These are phyloP conservation scores for Exephanes ischioxanthus DNA, from an alignment of 2,888 invertebrate genomes.

Conservation along the genomic window DNA sequence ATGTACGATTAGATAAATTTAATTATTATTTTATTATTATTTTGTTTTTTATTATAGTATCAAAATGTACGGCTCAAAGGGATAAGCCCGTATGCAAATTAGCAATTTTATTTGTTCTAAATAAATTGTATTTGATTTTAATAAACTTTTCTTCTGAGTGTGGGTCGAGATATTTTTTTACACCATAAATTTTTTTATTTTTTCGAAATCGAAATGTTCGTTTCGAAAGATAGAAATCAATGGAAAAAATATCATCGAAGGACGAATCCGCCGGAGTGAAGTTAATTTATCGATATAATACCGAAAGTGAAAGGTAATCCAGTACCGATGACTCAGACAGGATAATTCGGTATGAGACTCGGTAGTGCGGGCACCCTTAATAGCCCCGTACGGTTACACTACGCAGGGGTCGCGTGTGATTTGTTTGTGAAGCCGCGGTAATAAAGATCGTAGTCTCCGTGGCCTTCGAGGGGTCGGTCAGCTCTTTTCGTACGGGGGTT, in stretches of 20 bases:
- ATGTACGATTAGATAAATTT: no score
- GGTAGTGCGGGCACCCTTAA: conserved; percentile 49
- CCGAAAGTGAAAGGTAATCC: conserved; percentile 61
- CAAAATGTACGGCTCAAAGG: no score
- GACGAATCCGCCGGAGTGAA: conserved; percentile 10
- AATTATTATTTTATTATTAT: no score
- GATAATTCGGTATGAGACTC: conserved; percentile 61
- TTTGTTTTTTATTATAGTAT: no score
- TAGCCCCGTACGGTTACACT: conserved; percentile 33
- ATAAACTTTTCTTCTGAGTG: no score
- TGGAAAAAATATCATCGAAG: conserved; percentile 20
- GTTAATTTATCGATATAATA: conserved; percentile 74
- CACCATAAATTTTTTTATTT: background rate
- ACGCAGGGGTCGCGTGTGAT: conserved; percentile 64
- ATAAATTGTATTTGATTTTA: no score
- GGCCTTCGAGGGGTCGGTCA: conserved; percentile 35
- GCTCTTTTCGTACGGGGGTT: conserved; percentile 12
- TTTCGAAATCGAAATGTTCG: background rate
- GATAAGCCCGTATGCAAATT: no score
- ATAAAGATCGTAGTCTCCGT: conserved; percentile 55
- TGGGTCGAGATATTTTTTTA: background rate
- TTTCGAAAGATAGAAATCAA: conserved; percentile 58
- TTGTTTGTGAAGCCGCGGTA: conserved; percentile 60
- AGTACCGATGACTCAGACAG: conserved; percentile 75
- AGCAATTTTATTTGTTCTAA: no score